Conservation (phyloP, 2,113 vertebrate genomes). For the Rallus limicola region DNA sequence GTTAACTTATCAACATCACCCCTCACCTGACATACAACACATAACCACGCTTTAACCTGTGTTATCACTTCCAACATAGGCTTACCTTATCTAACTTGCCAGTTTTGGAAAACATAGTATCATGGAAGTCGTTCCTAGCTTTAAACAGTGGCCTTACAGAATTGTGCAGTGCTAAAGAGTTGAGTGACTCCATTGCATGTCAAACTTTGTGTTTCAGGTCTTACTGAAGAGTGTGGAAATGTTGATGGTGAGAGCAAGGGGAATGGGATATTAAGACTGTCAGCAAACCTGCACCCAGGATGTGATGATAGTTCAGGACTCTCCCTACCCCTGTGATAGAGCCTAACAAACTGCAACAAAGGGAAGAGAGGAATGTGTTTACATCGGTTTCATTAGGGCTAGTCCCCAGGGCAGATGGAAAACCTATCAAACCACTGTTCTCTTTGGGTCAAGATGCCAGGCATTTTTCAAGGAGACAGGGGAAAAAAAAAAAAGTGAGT, state of each 20-base stretch:
- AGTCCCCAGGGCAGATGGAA: background rate
- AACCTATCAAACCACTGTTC: background rate
- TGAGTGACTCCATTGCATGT: background rate
- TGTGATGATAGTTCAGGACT: background rate
- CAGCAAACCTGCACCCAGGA: background rate
- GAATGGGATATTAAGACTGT: background rate
- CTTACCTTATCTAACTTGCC: background rate
- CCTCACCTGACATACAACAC: background rate
- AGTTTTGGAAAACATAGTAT: background rate
- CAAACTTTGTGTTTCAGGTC: background rate
- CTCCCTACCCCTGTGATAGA: background rate
- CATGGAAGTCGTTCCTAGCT: background rate
- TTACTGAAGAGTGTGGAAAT: background rate
- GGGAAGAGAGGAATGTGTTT: background rate
- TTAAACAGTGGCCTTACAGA: background rate
- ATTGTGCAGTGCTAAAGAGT: rapidly evolving
- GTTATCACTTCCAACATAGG: background rate
- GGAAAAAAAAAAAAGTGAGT: background rate
- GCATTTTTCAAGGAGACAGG: background rate
- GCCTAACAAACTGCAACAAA: background rate
- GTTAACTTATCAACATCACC: background rate
- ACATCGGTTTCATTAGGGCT: background rate
- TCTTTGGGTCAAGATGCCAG: background rate
- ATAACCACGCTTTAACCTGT: background rate
- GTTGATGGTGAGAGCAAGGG: background rate